Percentiles rank a stretch among this genome's conserved stretches.
Evolutionary conservation across 2,113 vertebrate species (phyloP).

Genomic region (Paradoxurus hermaphroditus): DNA sequence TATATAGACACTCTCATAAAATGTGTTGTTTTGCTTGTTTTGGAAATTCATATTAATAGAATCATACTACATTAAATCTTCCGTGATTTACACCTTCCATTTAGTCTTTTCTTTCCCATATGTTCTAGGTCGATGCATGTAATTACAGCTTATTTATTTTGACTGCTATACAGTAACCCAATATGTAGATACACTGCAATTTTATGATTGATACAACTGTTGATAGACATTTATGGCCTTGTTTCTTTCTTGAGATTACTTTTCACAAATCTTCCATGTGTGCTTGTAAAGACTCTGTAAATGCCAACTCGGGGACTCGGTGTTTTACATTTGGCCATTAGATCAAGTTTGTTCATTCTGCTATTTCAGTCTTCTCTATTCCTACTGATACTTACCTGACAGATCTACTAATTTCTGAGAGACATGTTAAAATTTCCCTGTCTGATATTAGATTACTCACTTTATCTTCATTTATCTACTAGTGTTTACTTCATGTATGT

Average conservation of each 20-base stretch:
- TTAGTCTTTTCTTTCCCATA: not conserved
- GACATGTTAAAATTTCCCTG: not conserved
- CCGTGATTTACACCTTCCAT: not conserved
- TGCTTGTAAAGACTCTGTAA: not conserved
- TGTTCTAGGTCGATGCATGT: not conserved
- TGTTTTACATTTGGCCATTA: not conserved
- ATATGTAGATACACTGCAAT: not conserved
- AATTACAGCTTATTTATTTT: not conserved
- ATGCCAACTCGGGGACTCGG: not conserved
- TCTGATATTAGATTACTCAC: not conserved
- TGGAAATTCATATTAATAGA: not conserved
- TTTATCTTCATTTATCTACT: not conserved
- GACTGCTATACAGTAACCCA: not conserved
- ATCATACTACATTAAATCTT: not conserved
- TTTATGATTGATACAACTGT: not conserved
- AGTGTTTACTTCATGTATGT: not conserved
- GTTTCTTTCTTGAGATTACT: not conserved
- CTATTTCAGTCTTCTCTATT: not conserved
- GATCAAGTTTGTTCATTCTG: not conserved
- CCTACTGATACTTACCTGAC: not conserved
- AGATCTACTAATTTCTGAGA: not conserved
- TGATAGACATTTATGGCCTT: not conserved
- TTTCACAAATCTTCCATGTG: not conserved
- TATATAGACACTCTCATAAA: too few relatives aligned
- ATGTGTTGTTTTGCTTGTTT: not conserved